These are phyloP conservation scores for Drosophila bifasciata DNA, from an alignment of 1,140 invertebrate species.

Conservation along the genomic window DNA sequence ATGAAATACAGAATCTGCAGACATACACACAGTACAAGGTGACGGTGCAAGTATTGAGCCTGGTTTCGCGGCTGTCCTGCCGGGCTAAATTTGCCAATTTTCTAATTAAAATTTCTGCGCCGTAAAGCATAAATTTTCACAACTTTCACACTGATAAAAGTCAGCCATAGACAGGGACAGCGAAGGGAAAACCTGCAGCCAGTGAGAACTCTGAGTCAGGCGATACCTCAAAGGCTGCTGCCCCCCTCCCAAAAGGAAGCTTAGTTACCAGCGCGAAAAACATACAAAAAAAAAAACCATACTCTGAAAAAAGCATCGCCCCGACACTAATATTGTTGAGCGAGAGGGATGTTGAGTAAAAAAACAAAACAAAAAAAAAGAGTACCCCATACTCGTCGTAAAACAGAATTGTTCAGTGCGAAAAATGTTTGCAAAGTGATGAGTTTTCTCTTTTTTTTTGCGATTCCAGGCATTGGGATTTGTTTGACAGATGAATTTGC, in stretches of 20 bases:
- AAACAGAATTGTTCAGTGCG: constrained; percentile 16
- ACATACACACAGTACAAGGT: constrained; percentile 91
- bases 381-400: constrained; percentile 13
- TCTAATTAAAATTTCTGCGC: constrained; percentile 83
- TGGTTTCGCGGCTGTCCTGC: constrained; percentile 14
- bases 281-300: constrained; percentile 14
- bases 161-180: neutral
- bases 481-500: constrained; percentile 35
- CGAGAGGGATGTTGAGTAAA: neutral
- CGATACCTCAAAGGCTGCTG: constrained; percentile 56
- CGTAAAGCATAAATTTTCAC: constrained; percentile 80
- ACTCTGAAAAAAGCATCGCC: constrained; percentile 2
- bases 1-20: constrained; percentile 89
- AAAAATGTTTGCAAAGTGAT: constrained; percentile 13
- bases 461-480: constrained; percentile 19
- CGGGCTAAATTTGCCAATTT: constrained; percentile 77
- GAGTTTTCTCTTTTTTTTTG: constrained; percentile 14
- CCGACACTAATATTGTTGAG: constrained; percentile 37
- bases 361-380: constrained; percentile 8
- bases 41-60: constrained; percentile 91
- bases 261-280: too few relatives aligned
- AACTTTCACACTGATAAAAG: constrained; percentile 72
- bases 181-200: too few relatives aligned
- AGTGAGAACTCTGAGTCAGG: constrained; percentile 23
- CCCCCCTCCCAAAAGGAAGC: constrained; percentile 2